Evolutionary conservation across 2,113 vertebrate species (phyloP).

Genomic region (Euleptes europaea): DNA sequence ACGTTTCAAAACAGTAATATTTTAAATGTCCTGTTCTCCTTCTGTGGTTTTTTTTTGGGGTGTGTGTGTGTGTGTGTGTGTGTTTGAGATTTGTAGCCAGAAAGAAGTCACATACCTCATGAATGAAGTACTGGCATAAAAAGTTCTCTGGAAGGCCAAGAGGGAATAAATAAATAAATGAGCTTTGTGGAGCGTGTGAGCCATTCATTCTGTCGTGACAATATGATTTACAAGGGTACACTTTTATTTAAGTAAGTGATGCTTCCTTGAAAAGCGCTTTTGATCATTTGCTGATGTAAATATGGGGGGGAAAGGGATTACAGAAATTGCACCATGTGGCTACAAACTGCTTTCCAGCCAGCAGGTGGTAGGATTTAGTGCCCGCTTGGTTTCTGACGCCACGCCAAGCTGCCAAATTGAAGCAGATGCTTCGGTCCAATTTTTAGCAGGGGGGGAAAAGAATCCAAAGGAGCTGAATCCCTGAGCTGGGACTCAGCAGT

Average conservation of each 20-base stretch:
- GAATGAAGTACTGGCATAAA: constrained; percentile 43
- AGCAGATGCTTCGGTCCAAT: neutral
- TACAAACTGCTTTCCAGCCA: neutral
- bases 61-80: too few relatives aligned
- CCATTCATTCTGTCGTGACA: constrained; percentile 37
- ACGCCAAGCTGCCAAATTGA: neutral
- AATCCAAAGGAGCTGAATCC: neutral
- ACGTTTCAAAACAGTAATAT: too few relatives aligned
- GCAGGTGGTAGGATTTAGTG: neutral
- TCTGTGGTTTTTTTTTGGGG: neutral
- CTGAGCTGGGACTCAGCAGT: neutral
- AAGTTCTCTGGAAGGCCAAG: constrained; percentile 45
- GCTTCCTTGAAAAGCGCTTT: constrained; percentile 52
- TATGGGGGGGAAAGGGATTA: constrained; percentile 24
- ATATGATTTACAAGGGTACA: constrained; percentile 46
- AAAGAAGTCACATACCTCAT: constrained; percentile 36
- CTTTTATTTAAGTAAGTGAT: constrained; percentile 44
- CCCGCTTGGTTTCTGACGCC: neutral
- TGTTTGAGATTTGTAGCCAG: neutral
- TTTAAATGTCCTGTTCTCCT: too few relatives aligned
- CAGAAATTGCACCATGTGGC: neutral
- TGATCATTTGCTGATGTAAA: constrained; percentile 36
- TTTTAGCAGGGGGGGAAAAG: neutral
- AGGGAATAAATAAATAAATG: constrained; percentile 38
- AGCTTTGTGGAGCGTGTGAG: constrained; percentile 23